These are phyloP conservation scores for Staurois parvus DNA, from an alignment of 2,797 vertebrate species.

Conservation along the genomic window DNA sequence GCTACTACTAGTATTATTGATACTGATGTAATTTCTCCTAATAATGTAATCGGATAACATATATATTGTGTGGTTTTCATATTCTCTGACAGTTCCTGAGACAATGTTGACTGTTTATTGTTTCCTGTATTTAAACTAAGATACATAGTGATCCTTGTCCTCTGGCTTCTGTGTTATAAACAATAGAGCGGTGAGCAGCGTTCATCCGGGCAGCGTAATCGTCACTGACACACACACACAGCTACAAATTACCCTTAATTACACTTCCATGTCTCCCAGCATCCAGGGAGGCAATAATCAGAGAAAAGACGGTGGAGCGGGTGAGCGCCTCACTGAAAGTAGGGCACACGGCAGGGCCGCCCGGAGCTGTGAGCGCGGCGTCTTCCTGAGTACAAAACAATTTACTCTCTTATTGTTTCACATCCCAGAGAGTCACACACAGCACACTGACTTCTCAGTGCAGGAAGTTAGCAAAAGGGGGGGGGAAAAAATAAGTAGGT, in stretches of 20 bases:
- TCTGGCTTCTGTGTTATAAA: too few relatives aligned
- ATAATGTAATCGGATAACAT: too few relatives aligned
- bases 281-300: conserved; percentile 8
- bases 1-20: not conserved
- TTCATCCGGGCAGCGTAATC: too few relatives aligned
- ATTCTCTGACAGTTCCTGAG: too few relatives aligned
- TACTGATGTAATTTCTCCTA: not conserved
- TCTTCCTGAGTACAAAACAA: not conserved
- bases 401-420: conserved; percentile 11
- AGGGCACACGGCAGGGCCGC: conserved; percentile 12
- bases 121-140: too few relatives aligned
- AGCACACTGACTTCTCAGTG: not conserved
- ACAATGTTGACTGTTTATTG: too few relatives aligned
- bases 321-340: conserved; percentile 23
- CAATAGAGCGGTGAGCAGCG: too few relatives aligned
- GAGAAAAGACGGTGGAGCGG: not conserved
- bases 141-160: too few relatives aligned
- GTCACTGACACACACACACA: not conserved
- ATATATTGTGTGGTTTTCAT: too few relatives aligned
- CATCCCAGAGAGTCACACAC: not conserved
- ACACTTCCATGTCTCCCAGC: conserved; percentile 21
- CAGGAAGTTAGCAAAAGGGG: not conserved
- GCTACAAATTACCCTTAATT: conserved; percentile 51
- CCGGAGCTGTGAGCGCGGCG: not conserved
- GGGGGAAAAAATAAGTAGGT: too few relatives aligned